These are phyloP conservation scores for Cremastobaeus sp. DNA, from an alignment of 2,888 invertebrate genomes.

Conservation along the genomic window DNA sequence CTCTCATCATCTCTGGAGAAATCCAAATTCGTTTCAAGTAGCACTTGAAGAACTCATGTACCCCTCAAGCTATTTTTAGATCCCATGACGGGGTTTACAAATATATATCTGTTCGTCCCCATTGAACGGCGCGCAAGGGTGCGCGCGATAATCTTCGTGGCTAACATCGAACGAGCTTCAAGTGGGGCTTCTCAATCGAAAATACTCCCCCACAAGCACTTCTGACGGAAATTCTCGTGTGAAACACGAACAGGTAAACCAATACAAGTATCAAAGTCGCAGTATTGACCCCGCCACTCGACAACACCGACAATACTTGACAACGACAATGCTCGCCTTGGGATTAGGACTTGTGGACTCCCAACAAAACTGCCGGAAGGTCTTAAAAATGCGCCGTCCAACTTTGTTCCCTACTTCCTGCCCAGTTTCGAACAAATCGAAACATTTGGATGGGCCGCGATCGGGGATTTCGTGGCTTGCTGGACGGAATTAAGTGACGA, in stretches of 20 bases:
- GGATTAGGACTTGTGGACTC: slow-evolving; percentile 28
- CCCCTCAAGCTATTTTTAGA: slow-evolving; percentile 41
- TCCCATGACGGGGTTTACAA: slow-evolving; percentile 44
- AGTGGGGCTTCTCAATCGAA: slow-evolving; percentile 45
- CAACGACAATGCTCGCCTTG: slow-evolving; percentile 12
- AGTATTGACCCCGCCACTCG: slow-evolving; percentile 31
- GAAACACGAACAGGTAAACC: slow-evolving; percentile 52
- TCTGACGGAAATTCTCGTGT: slow-evolving; percentile 45
- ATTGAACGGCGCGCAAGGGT: slow-evolving; percentile 37
- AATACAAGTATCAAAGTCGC: slow-evolving; percentile 21
- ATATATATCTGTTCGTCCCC: slow-evolving; percentile 48
- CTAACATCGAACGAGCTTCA: slow-evolving; percentile 28
- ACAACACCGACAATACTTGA: slow-evolving; percentile 6
- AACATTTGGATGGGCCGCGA: too few relatives aligned
- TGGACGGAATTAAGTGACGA: slow-evolving; percentile 13
- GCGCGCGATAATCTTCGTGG: slow-evolving; percentile 51
- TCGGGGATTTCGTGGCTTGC: slow-evolving; percentile 3
- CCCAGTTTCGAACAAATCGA: too few relatives aligned
- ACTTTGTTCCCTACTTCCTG: too few relatives aligned
- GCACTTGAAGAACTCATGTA: slow-evolving; percentile 33
- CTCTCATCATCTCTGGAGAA: neutral
- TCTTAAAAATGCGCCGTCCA: neutral
- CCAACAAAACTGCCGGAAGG: neutral
- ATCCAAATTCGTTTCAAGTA: slow-evolving; percentile 27
- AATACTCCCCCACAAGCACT: slow-evolving; percentile 42